Percentiles rank a stretch among this genome's conserved stretches.
These are phyloP conservation scores for Pagrus major DNA, from an alignment of 2,113 vertebrate genomes.

Conservation along the genomic window DNA sequence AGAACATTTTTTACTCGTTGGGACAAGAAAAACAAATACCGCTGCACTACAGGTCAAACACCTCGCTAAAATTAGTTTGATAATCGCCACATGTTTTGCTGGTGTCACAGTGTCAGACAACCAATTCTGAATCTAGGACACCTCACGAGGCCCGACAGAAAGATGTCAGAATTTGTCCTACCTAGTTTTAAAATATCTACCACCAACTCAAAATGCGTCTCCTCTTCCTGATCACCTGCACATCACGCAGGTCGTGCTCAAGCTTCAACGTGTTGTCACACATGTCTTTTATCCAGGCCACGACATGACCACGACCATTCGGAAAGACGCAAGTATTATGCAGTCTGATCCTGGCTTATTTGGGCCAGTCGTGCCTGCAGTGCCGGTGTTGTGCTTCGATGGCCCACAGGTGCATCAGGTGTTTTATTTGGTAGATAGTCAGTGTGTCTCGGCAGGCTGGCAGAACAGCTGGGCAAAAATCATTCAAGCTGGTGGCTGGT, in stretches of 20 bases:
- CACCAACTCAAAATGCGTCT: not conserved
- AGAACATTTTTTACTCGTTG: not conserved
- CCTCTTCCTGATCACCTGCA: not conserved
- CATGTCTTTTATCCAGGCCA: slow-evolving; percentile 8
- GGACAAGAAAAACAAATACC: no score
- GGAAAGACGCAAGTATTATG: not conserved
- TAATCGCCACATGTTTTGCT: not conserved
- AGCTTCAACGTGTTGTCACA: not conserved
- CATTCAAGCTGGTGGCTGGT: not conserved
- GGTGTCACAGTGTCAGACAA: not conserved
- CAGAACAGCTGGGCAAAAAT: slow-evolving; percentile 10
- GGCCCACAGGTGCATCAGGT: slow-evolving; percentile 30
- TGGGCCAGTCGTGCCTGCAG: not conserved
- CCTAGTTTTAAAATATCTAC: not conserved
- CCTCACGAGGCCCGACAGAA: not conserved
- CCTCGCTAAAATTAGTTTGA: not conserved
- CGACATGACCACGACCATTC: not conserved
- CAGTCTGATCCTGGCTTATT: not conserved
- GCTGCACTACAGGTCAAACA: not conserved
- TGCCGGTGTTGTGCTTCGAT: not conserved
- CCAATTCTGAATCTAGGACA: slow-evolving; percentile 1
- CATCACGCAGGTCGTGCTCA: not conserved
- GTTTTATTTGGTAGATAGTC: slow-evolving; percentile 23
- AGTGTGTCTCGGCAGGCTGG: not conserved
- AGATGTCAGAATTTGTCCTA: not conserved